Evolutionary conservation across 2,888 invertebrate genomes (phyloP).

Genomic region (Drosophila melanosoma): DNA sequence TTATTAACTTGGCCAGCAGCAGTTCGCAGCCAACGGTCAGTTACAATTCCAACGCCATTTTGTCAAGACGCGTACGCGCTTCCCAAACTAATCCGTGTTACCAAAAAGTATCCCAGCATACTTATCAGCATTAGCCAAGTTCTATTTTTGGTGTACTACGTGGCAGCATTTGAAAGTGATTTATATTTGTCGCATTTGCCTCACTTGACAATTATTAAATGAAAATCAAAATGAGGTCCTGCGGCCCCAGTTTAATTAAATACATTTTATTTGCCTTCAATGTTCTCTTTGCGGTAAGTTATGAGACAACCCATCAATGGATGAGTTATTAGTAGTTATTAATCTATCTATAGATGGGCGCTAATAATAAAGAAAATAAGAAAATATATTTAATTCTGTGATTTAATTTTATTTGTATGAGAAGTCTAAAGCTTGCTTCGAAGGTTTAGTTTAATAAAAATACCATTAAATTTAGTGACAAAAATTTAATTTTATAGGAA

Average conservation of each 20-base stretch:
- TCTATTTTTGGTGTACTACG: slow-evolving; percentile 24
- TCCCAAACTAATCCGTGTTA: background rate
- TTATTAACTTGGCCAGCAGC: slow-evolving; percentile 56
- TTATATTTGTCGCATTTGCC: slow-evolving; percentile 4
- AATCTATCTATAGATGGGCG: background rate
- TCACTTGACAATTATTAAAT: slow-evolving; percentile 44
- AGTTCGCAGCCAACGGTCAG: slow-evolving; percentile 76
- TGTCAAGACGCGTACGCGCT: slow-evolving; percentile 65
- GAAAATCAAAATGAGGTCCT: slow-evolving; percentile 82
- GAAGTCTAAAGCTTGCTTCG: background rate
- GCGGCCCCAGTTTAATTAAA: slow-evolving; percentile 87
- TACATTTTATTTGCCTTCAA: slow-evolving; percentile 88
- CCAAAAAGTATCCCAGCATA: slow-evolving; percentile 8
- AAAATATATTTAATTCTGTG: too few relatives aligned
- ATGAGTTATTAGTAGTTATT: slow-evolving; percentile 23
- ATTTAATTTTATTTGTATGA: too few relatives aligned
- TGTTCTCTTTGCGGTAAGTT: slow-evolving; percentile 87
- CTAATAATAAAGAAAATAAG: too few relatives aligned
- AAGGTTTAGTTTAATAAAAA: background rate
- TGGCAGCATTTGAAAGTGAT: background rate
- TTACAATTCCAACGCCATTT: slow-evolving; percentile 72
- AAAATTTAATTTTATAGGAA: too few relatives aligned
- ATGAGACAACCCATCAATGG: too few relatives aligned
- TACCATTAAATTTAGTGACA: too few relatives aligned
- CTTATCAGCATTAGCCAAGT: slow-evolving; percentile 15